Evolutionary conservation across 2,113 vertebrate species (phyloP).

Genomic region (Stictonetta naevosa): DNA sequence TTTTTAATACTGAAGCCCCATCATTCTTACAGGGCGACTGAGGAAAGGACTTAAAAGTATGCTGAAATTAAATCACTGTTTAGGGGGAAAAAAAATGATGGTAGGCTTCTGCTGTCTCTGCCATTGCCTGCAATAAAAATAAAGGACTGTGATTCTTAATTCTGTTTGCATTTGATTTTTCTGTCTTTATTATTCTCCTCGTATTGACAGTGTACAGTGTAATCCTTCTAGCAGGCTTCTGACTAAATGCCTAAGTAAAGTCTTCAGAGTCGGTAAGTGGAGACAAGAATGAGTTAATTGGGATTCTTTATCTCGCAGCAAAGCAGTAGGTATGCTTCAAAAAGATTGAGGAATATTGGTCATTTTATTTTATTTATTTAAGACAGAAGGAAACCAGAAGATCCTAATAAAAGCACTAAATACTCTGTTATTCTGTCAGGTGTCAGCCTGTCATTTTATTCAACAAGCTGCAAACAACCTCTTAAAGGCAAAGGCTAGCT

Average conservation of each 20-base stretch:
- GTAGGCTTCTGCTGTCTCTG: not conserved
- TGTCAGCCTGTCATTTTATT: not conserved
- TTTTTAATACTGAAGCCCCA: not conserved
- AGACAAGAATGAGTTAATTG: not conserved
- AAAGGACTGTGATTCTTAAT: not conserved
- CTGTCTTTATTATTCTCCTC: not conserved
- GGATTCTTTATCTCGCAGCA: not conserved
- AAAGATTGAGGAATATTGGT: not conserved
- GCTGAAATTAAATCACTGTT: not conserved
- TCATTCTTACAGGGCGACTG: not conserved
- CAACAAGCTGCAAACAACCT: not conserved
- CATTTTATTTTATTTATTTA: not conserved
- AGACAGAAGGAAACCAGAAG: not conserved
- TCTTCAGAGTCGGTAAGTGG: not conserved
- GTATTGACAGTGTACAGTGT: not conserved
- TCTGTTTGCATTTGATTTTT: not conserved
- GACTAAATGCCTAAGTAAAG: not conserved
- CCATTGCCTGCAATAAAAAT: not conserved
- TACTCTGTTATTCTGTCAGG: not conserved
- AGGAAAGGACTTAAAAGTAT: not conserved
- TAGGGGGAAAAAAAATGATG: accelerated
- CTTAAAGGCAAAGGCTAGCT: not conserved
- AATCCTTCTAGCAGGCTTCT: not conserved
- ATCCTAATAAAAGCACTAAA: not conserved
- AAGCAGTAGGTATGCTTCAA: not conserved